Percentiles rank a stretch among this genome's conserved stretches.
These are phyloP conservation scores for Nothura maculosa DNA, from an alignment of 2,797 vertebrate species.

Conservation along the genomic window DNA sequence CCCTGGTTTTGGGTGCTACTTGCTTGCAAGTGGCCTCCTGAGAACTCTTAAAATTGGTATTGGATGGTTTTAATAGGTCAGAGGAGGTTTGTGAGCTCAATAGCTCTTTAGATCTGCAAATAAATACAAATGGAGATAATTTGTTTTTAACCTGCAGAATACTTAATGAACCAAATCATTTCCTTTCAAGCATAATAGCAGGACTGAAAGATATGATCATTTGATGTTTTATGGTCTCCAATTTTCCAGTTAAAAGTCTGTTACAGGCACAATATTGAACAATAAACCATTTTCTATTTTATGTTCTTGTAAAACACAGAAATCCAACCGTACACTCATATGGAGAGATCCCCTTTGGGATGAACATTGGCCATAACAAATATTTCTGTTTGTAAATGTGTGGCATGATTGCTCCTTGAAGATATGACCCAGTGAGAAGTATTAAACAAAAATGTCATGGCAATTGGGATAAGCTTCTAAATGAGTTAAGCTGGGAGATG, in stretches of 20 bases:
- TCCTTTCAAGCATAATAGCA: conserved; percentile 55
- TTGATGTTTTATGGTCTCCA: conserved; percentile 46
- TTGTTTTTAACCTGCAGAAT: conserved; percentile 57
- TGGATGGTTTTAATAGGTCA: conserved; percentile 40
- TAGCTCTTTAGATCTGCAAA: conserved; percentile 47
- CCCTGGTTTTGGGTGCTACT: conserved; percentile 33
- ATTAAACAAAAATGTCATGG: conserved; percentile 1
- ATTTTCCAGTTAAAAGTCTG: conserved; percentile 44
- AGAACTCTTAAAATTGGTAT: conserved; percentile 35
- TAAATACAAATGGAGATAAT: conserved; percentile 57
- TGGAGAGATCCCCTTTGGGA: not conserved
- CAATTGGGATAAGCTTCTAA: not conserved
- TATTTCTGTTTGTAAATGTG: conserved; percentile 40
- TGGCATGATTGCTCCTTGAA: conserved; percentile 17
- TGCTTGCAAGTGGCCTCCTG: not conserved
- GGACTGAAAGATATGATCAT: conserved; percentile 25
- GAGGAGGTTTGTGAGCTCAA: not conserved
- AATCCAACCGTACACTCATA: not conserved
- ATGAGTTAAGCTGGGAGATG: not conserved
- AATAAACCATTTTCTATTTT: conserved; percentile 36
- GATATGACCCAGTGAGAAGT: not conserved
- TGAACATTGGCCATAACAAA: not conserved
- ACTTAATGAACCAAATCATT: conserved; percentile 62
- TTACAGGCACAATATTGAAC: not conserved
- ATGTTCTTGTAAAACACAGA: not conserved